A percentile compares a stretch with the other conserved stretches of the same genome.
Conservation (phyloP, 2,888 invertebrate genomes). For the Tupiocoris notatus region DNA sequence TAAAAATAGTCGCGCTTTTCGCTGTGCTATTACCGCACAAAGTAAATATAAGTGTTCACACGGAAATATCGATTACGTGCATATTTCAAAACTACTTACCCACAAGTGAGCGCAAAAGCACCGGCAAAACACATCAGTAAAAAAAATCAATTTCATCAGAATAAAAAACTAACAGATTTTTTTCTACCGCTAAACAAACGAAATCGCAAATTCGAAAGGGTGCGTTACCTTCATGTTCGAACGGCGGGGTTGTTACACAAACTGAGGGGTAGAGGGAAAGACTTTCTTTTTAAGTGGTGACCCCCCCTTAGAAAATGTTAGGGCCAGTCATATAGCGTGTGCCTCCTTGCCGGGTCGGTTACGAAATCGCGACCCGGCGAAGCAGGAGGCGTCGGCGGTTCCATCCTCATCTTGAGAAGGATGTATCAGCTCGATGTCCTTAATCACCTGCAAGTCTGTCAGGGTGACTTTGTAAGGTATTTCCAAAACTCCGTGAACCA, state of each 20-base stretch:
- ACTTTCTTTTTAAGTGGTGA: conserved; percentile 41
- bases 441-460: neutral
- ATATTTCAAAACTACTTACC: neutral
- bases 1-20: no score
- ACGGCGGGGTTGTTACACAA: conserved; percentile 39
- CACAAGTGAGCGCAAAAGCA: no score
- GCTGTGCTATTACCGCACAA: no score
- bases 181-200: no score
- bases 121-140: neutral
- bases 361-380: conserved; percentile 7
- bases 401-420: neutral
- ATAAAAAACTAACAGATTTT: no score
- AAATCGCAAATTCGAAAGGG: conserved; percentile 2
- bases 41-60: no score
- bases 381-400: neutral
- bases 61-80: no score
- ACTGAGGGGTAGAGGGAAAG: conserved; percentile 40
- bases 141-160: no score
- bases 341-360: neutral
- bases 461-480: no score
- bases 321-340: neutral
- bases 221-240: conserved; percentile 33
- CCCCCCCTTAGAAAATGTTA: conserved; percentile 27
- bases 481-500: no score
- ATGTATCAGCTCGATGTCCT: neutral